A percentile compares a stretch with the other conserved stretches of the same genome.
These are phyloP conservation scores for Leptinotarsa rubiginosa DNA, from an alignment of 2,888 invertebrate genomes.

Conservation along the genomic window DNA sequence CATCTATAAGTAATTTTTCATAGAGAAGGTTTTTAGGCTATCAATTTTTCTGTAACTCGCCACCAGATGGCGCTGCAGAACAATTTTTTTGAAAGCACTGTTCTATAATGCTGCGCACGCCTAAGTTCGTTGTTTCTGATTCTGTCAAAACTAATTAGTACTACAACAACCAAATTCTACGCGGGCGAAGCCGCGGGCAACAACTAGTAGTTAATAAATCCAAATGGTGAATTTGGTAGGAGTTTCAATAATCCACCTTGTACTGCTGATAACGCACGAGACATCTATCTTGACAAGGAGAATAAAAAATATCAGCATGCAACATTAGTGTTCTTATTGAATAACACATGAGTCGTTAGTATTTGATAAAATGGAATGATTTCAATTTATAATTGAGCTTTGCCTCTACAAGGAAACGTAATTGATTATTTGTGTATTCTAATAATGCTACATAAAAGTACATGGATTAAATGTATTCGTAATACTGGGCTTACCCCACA, in stretches of 20 bases:
- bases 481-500: not conserved
- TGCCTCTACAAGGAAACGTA: constrained; percentile 20
- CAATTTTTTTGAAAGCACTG: too few relatives aligned
- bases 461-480: not conserved
- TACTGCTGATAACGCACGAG: not conserved
- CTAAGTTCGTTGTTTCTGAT: too few relatives aligned
- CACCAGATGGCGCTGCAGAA: too few relatives aligned
- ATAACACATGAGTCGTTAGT: constrained; percentile 23
- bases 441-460: constrained; percentile 4
- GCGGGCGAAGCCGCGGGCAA: too few relatives aligned
- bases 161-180: too few relatives aligned
- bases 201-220: too few relatives aligned
- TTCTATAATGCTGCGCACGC: too few relatives aligned
- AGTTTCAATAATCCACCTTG: not conserved
- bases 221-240: not conserved
- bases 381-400: constrained; percentile 26
- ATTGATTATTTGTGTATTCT: constrained; percentile 13
- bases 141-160: too few relatives aligned
- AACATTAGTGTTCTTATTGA: constrained; percentile 2
- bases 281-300: not conserved
- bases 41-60: too few relatives aligned
- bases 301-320: constrained; percentile 14
- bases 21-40: too few relatives aligned
- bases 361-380: constrained; percentile 20
- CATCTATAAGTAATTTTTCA: too few relatives aligned